These are phyloP conservation scores for Phlogophora meticulosa DNA, from an alignment of 2,888 invertebrate species.

Conservation along the genomic window DNA sequence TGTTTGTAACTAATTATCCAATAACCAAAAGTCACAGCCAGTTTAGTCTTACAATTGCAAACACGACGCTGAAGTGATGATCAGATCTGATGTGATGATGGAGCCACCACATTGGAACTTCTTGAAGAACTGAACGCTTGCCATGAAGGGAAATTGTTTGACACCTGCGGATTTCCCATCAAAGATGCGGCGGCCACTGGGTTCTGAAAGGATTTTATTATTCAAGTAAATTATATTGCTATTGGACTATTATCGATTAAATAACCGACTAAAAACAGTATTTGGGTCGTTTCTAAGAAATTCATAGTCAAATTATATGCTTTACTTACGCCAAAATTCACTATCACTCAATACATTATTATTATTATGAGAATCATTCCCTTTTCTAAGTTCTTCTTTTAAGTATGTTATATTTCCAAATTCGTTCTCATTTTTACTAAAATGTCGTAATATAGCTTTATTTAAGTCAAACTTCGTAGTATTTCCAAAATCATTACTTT, in stretches of 20 bases:
- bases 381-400: slow-evolving; percentile 4
- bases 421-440: slow-evolving; percentile 47
- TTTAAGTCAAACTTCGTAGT: slow-evolving; percentile 61
- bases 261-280: too few species aligned
- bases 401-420: slow-evolving; percentile 22
- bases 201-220: slow-evolving; percentile 63
- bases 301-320: neutral
- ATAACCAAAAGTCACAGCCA: neutral
- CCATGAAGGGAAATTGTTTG: slow-evolving; percentile 82
- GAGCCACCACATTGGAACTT: slow-evolving; percentile 81
- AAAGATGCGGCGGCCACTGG: slow-evolving; percentile 78
- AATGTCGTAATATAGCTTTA: slow-evolving; percentile 61
- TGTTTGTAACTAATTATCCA: too few species aligned
- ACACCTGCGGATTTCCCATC: slow-evolving; percentile 73
- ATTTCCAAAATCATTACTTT: slow-evolving; percentile 63
- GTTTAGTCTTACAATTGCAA: slow-evolving; percentile 77
- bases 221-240: too few species aligned
- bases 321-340: slow-evolving; percentile 79
- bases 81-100: slow-evolving; percentile 80
- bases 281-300: too few species aligned
- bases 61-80: slow-evolving; percentile 84
- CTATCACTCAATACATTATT: slow-evolving; percentile 61
- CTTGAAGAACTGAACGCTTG: slow-evolving; percentile 79
- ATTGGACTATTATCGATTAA: too few species aligned
- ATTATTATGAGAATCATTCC: slow-evolving; percentile 36